Percentiles rank a stretch among this genome's conserved stretches.
These are phyloP conservation scores for Archocentrus centrarchus DNA, from an alignment of 2,113 vertebrate genomes.

Conservation along the genomic window DNA sequence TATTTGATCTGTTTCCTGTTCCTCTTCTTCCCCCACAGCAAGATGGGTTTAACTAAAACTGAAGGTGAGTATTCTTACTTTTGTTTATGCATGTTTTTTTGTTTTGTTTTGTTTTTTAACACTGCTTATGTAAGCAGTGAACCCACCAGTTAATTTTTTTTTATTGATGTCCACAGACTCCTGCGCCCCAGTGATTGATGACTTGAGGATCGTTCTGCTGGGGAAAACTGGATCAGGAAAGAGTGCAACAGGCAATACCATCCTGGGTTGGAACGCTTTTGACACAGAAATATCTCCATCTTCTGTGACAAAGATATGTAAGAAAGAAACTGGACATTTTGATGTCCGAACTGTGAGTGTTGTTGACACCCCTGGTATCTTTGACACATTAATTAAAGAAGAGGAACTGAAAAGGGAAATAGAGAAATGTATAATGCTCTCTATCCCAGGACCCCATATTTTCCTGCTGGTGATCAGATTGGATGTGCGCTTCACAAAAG, in stretches of 20 bases:
- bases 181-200: accelerated
- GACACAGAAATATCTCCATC: accelerated
- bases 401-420: slow-evolving; percentile 50
- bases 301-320: slow-evolving; percentile 13
- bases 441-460: slow-evolving; percentile 63
- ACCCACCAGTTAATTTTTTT: not conserved
- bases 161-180: not conserved
- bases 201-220: slow-evolving; percentile 47
- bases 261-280: slow-evolving; percentile 51
- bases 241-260: slow-evolving; percentile 71
- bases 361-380: slow-evolving; percentile 74
- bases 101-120: not conserved
- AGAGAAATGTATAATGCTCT: slow-evolving; percentile 45
- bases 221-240: slow-evolving; percentile 68
- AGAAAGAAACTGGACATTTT: not conserved
- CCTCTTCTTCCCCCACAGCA: not conserved
- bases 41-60: not conserved
- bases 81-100: accelerated
- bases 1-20: not conserved
- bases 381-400: slow-evolving; percentile 29
- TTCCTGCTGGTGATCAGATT: slow-evolving; percentile 67
- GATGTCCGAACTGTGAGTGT: slow-evolving; percentile 38
- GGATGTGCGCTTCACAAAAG: slow-evolving; percentile 39
- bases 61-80: slow-evolving; percentile 24
- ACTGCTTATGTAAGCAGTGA: not conserved